Percentiles rank a stretch among this genome's conserved stretches.
Evolutionary conservation across 2,888 invertebrate species (phyloP).

Genomic region (Drosophila anomelani): DNA sequence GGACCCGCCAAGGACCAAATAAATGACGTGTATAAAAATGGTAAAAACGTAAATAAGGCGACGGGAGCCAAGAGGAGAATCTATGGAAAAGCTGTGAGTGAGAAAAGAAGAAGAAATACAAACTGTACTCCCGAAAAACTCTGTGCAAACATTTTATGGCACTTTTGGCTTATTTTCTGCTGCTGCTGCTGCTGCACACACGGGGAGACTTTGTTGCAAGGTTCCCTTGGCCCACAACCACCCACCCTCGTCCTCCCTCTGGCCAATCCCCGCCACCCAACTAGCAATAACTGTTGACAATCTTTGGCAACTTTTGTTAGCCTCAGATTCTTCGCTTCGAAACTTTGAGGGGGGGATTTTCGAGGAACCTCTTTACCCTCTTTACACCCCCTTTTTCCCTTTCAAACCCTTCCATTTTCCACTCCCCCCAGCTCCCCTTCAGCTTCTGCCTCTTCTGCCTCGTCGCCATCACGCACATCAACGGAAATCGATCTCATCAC

Average conservation of each 20-base stretch:
- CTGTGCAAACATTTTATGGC: conserved; percentile 77
- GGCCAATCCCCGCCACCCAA: neutral
- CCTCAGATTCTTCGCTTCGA: conserved; percentile 46
- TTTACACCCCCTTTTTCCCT: neutral
- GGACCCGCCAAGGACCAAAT: conserved; percentile 54
- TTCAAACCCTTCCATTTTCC: conserved; percentile 6
- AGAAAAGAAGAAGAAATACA: conserved; percentile 43
- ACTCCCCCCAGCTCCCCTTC: neutral
- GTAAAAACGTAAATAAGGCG: conserved; percentile 66
- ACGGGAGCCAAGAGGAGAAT: neutral
- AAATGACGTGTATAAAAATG: conserved; percentile 74
- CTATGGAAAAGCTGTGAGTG: neutral
- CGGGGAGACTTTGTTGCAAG: conserved; percentile 37
- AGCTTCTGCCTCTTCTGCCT: conserved; percentile 17
- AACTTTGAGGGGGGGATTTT: conserved; percentile 18
- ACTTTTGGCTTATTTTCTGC: conserved; percentile 75
- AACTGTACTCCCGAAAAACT: conserved; percentile 51
- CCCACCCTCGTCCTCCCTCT: no score
- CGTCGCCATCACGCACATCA: conserved; percentile 66
- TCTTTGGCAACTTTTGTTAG: conserved; percentile 70
- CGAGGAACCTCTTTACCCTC: neutral
- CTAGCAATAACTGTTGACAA: conserved; percentile 78
- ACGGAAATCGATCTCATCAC: conserved; percentile 79
- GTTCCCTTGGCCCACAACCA: neutral
- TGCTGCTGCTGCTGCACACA: conserved; percentile 44